Evolutionary conservation across 1,140 invertebrate genomes (phyloP).

Genomic region (Drosophila seguyi): DNA sequence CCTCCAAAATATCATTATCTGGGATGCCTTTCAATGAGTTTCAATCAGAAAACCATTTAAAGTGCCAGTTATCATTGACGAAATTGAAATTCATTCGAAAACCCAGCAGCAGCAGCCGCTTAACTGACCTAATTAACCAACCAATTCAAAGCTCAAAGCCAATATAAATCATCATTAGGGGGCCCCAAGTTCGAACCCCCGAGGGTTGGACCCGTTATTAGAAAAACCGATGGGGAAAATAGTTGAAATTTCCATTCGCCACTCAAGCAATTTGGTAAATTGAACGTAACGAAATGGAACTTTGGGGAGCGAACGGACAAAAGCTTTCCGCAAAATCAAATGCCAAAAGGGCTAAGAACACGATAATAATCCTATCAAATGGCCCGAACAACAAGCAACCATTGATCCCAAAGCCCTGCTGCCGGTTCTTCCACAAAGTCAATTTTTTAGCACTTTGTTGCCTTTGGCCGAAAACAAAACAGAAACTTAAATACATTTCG

Average conservation of each 20-base stretch:
- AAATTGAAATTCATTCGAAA: slow-evolving; percentile 62
- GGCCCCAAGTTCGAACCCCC: slow-evolving; percentile 9
- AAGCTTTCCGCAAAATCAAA: slow-evolving; percentile 69
- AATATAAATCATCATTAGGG: slow-evolving; percentile 75
- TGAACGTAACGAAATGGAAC: slow-evolving; percentile 71
- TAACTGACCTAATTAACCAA: slow-evolving; percentile 49
- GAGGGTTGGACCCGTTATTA: slow-evolving; percentile 29
- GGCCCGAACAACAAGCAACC: slow-evolving; percentile 49
- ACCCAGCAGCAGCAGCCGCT: background rate
- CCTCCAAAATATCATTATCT: slow-evolving; percentile 36
- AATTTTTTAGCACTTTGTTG: slow-evolving; percentile 81
- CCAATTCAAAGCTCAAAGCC: slow-evolving; percentile 47
- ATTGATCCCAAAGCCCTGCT: slow-evolving; percentile 30
- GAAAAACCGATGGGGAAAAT: slow-evolving; percentile 45
- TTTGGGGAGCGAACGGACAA: slow-evolving; percentile 24
- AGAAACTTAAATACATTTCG: slow-evolving; percentile 61
- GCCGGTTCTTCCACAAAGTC: slow-evolving; percentile 48
- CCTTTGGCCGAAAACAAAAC: slow-evolving; percentile 52
- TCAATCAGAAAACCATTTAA: slow-evolving; percentile 56
- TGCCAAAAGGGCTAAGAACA: slow-evolving; percentile 74
- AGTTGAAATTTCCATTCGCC: slow-evolving; percentile 72
- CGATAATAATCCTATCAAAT: slow-evolving; percentile 82
- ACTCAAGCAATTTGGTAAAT: slow-evolving; percentile 75
- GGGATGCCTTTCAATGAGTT: slow-evolving; percentile 43
- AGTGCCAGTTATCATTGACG: slow-evolving; percentile 44